Percentiles rank a stretch among this genome's conserved stretches.
phyloP scores from a whole-genome alignment of 2,888 invertebrate genomes.

The Dicyrtomina minuta region DNA sequence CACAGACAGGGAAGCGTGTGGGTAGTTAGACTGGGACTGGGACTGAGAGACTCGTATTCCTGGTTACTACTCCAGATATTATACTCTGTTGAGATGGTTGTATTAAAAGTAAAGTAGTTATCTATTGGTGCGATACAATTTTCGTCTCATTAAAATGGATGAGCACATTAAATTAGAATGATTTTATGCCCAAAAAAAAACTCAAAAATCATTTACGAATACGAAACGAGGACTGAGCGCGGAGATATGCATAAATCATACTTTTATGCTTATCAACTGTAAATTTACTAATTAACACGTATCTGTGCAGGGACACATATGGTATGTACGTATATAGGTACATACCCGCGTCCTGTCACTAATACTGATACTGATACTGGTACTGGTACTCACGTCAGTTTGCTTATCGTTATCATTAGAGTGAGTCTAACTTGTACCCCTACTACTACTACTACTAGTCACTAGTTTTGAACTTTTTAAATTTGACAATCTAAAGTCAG shows the following conservation, averaged over 20 bases:
- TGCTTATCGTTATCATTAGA: no score
- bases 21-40: background rate
- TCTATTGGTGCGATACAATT: conserved; percentile 27
- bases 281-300: background rate
- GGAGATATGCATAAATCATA: background rate
- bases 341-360: no score
- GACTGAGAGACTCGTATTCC: no score
- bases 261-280: background rate
- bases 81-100: conserved; percentile 17
- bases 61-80: no score
- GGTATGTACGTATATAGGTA: background rate
- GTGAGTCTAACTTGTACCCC: background rate
- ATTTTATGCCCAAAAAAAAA: conserved; percentile 5
- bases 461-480: no score
- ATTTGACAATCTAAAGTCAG: no score
- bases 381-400: background rate
- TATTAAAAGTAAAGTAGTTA: conserved; percentile 24
- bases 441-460: no score
- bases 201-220: conserved; percentile 1
- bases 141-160: conserved; percentile 25
- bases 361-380: background rate
- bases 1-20: background rate
- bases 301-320: background rate
- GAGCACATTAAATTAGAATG: conserved; percentile 34
- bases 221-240: background rate